Base-by-base conservation (phyloP, 2,113 vertebrate species). In the Eptatretus burgeri region DNA sequence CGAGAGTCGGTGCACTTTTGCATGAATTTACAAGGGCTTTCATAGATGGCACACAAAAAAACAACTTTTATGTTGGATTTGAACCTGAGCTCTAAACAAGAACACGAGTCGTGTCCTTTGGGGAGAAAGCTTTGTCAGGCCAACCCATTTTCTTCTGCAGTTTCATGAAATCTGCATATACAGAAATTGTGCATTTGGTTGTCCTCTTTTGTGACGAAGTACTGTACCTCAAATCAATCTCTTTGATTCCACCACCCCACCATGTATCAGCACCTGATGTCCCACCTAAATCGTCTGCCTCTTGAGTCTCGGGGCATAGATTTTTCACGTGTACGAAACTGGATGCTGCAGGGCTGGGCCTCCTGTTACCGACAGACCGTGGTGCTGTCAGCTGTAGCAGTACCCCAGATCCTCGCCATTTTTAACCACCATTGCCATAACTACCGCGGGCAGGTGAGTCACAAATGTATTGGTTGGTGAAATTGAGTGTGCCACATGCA, bases 311-410 rank as follows among this genome's bases (percentile, higher is more conserved):
- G 95, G 0, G 85, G 83, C 1, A 87, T 95, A 2, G 83, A 96
- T 73, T 96, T 96, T 16, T 95, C 91, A 65, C 77, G 85, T 9
- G 91, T 95, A 51, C 78, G 88, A 52, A 83, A 93, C 80, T 84
- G 77, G 81, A 86, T 74, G 70, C 79, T 95, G 67, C 86, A 81
- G 67, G 86, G 81, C 72, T 88, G 83, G 83, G 74, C 82, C 60
- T 75, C 66, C 71, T 77, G 78, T 70, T 95, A 89, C 72, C 78
- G 88, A 16, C 91, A 96, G 77, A 93, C 84, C 0, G 72, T 95
- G 71, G 73, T 94, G 63, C 89, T 98, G 66, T 84, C 85, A 9
- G 77, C 79, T 41, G 72, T 94, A 63, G 85, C 82, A 69, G 76
- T 94, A 27, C 82, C 91, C 0, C 86, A 88, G 72, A 80, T 98